phyloP scores from a whole-genome alignment of 2,797 vertebrate genomes.

The Furcifer pardalis region DNA sequence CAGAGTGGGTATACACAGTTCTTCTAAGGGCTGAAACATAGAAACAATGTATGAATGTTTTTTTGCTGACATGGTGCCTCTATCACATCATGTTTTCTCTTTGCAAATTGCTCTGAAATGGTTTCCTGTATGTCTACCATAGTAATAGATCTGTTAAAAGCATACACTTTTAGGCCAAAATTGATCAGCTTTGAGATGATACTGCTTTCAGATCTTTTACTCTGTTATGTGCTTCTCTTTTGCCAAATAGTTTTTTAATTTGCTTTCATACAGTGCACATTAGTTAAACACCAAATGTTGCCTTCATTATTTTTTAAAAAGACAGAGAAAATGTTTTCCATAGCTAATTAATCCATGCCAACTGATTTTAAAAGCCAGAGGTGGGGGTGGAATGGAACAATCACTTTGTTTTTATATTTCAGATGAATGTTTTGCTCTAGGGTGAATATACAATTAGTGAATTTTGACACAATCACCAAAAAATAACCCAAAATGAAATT shows the following conservation, averaged over 20 bases:
- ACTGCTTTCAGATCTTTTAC: not conserved
- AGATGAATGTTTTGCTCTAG: conserved; percentile 50
- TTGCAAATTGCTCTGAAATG: not conserved
- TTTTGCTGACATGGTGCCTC: not conserved
- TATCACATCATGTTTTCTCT: not conserved
- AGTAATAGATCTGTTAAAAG: conserved; percentile 39
- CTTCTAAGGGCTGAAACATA: not conserved
- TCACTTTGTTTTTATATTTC: conserved; percentile 42
- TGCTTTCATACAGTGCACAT: conserved; percentile 10
- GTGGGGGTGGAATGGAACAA: not conserved
- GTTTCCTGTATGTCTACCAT: not conserved
- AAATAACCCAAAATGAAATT: too few species aligned
- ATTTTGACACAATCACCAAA: too few species aligned
- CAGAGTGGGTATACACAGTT: not conserved
- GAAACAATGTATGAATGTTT: not conserved
- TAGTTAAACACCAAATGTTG: not conserved
- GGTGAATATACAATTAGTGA: too few species aligned
- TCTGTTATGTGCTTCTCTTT: not conserved
- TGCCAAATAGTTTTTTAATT: conserved; percentile 23
- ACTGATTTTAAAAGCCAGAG: not conserved
- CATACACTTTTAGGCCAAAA: conserved; percentile 32
- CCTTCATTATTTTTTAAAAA: not conserved
- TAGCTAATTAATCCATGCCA: conserved; percentile 24
- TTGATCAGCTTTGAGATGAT: conserved; percentile 23
- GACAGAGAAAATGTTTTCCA: not conserved